phyloP scores from a whole-genome alignment of 2,113 vertebrate species.

The Phyllopteryx taeniolatus region DNA sequence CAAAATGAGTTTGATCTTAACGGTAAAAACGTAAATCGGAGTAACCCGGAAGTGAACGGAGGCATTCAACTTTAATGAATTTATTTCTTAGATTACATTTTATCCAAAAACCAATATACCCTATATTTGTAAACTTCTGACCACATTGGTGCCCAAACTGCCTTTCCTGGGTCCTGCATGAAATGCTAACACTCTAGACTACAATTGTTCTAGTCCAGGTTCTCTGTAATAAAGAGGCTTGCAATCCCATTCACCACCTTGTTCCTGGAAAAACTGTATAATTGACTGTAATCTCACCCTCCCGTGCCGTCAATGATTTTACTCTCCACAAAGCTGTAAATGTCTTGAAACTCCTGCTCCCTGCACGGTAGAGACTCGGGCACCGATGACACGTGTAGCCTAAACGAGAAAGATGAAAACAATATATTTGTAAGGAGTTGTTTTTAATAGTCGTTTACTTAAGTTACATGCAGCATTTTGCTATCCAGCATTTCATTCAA shows the following conservation, averaged over 20 bases:
- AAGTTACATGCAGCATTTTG: not conserved
- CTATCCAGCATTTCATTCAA: not conserved
- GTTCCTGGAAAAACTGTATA: not conserved
- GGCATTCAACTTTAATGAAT: too few relatives aligned
- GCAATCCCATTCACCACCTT: not conserved
- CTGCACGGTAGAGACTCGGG: conserved; percentile 92
- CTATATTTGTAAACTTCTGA: too few relatives aligned
- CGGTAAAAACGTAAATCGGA: too few relatives aligned
- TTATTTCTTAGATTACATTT: too few relatives aligned
- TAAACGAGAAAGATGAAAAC: not conserved
- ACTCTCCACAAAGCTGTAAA: conserved; percentile 95
- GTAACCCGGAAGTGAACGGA: too few relatives aligned
- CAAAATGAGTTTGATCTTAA: too few relatives aligned
- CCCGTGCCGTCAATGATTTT: conserved; percentile 89
- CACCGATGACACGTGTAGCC: conserved; percentile 88
- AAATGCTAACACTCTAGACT: not conserved
- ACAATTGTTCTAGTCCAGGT: too few relatives aligned
- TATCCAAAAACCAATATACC: too few relatives aligned
- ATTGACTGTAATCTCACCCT: conserved; percentile 77
- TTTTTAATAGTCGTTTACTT: not conserved
- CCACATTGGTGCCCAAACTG: not conserved
- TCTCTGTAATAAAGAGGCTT: not conserved
- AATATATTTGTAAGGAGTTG: not conserved
- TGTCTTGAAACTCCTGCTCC: conserved; percentile 94
- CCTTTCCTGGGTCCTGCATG: not conserved